A percentile compares a stretch with the other conserved stretches of the same genome.
Conservation (phyloP, 2,888 invertebrate species). For the Seira ritae region DNA sequence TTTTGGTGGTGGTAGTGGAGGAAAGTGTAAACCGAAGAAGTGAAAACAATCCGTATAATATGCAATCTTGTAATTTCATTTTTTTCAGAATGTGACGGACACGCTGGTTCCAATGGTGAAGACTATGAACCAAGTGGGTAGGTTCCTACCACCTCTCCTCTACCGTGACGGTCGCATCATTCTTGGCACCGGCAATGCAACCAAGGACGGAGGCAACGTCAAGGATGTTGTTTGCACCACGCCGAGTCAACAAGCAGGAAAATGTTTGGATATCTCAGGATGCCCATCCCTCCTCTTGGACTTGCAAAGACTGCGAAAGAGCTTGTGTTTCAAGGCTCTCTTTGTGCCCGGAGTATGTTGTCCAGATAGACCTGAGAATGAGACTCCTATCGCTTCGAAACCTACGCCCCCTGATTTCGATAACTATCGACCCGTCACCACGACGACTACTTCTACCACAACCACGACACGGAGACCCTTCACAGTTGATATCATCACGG, state of each 20-base stretch:
- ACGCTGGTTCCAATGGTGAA: constrained; percentile 85
- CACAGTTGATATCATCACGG: constrained; percentile 48
- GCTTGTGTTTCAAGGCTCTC: constrained; percentile 92
- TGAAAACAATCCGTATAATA: too few relatives aligned
- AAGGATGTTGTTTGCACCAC: constrained; percentile 73
- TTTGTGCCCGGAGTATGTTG: constrained; percentile 96
- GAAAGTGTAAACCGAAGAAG: too few relatives aligned
- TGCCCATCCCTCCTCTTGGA: constrained; percentile 91
- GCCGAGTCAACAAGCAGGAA: constrained; percentile 86
- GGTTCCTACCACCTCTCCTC: constrained; percentile 74
- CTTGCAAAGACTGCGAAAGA: constrained; percentile 87
- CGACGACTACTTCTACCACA: constrained; percentile 50
- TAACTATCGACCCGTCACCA: constrained; percentile 51
- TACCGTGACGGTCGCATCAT: constrained; percentile 73
- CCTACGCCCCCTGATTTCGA: constrained; percentile 12
- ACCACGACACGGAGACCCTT: constrained; percentile 68
- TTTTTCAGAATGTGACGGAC: constrained; percentile 84
- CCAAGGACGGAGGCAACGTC: constrained; percentile 71
- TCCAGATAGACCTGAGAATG: constrained; percentile 77
- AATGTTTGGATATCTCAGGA: constrained; percentile 91
- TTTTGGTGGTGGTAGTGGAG: too few relatives aligned
- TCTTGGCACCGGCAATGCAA: constrained; percentile 71
- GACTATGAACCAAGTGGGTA: constrained; percentile 73
- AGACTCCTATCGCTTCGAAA: constrained; percentile 27
- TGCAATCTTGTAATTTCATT: constrained; percentile 59